Evolutionary conservation across 2,888 invertebrate genomes (phyloP).

Genomic region (Napeogenes sylphis): DNA sequence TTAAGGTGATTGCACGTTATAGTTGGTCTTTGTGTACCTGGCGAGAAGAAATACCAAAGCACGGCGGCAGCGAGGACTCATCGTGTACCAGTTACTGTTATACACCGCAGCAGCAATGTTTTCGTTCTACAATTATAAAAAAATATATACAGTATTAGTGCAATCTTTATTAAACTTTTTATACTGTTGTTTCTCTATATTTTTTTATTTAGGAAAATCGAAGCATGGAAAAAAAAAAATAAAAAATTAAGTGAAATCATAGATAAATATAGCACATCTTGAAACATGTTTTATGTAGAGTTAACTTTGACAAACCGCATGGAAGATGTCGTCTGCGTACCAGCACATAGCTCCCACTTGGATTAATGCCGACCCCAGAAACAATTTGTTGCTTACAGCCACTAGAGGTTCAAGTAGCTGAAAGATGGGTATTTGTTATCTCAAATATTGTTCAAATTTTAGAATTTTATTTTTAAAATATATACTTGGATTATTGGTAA

Average conservation of each 20-base stretch:
- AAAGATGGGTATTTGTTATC: constrained; percentile 30
- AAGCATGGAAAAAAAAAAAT: too few species aligned
- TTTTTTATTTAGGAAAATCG: too few species aligned
- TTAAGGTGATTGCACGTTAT: too few species aligned
- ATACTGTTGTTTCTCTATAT: too few species aligned
- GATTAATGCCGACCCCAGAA: constrained; percentile 59
- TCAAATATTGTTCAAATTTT: neutral
- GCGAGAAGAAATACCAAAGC: constrained; percentile 59
- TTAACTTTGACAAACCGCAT: constrained; percentile 51
- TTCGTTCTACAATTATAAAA: constrained; percentile 48
- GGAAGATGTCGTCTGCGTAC: constrained; percentile 69
- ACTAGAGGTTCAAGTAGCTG: constrained; percentile 66
- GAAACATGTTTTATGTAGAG: too few species aligned
- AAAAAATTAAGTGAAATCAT: too few species aligned
- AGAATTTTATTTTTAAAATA: too few species aligned
- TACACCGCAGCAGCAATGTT: constrained; percentile 60
- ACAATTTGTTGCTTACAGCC: constrained; percentile 63
- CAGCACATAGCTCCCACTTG: constrained; percentile 70
- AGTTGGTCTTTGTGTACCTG: constrained; percentile 40
- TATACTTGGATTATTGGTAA: too few species aligned
- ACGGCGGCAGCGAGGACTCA: constrained; percentile 57
- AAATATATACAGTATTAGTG: neutral
- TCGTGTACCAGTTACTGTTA: constrained; percentile 64
- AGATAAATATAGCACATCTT: too few species aligned
- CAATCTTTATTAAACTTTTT: too few species aligned